phyloP scores from a whole-genome alignment of 2,113 vertebrate genomes.

The Ceyx margarethae region DNA sequence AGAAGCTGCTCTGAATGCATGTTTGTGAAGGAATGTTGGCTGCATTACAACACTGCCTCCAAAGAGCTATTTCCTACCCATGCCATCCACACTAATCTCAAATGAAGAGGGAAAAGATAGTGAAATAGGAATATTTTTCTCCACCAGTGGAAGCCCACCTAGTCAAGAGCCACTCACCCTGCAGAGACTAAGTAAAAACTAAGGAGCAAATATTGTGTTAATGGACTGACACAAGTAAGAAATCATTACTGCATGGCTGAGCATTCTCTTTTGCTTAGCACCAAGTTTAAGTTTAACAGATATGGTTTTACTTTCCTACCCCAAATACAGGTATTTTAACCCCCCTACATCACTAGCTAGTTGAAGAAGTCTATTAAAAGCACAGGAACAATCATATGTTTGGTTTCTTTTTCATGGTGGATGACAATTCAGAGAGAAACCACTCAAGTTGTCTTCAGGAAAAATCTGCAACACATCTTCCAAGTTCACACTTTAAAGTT shows the following conservation, averaged over 20 bases:
- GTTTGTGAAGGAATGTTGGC: background rate
- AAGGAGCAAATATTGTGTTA: background rate
- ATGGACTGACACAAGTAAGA: too few species aligned
- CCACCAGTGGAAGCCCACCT: background rate
- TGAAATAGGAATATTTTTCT: background rate
- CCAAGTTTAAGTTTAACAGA: background rate
- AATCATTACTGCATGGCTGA: background rate
- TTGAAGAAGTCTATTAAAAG: background rate
- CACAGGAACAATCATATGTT: background rate
- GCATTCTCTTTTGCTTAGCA: background rate
- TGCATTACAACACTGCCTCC: background rate
- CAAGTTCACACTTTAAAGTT: background rate
- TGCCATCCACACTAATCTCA: background rate
- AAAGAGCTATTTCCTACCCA: background rate
- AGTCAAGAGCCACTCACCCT: background rate
- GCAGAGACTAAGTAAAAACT: background rate
- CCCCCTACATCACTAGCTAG: background rate
- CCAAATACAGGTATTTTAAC: background rate
- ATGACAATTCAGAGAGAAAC: background rate
- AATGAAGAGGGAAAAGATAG: background rate
- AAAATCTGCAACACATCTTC: background rate
- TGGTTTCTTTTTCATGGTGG: background rate
- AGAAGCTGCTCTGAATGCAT: background rate
- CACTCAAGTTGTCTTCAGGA: background rate
- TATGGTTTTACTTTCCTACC: background rate